Evolutionary conservation across 2,797 vertebrate genomes (phyloP).

Genomic region (Schizopygopsis malacanthus): DNA sequence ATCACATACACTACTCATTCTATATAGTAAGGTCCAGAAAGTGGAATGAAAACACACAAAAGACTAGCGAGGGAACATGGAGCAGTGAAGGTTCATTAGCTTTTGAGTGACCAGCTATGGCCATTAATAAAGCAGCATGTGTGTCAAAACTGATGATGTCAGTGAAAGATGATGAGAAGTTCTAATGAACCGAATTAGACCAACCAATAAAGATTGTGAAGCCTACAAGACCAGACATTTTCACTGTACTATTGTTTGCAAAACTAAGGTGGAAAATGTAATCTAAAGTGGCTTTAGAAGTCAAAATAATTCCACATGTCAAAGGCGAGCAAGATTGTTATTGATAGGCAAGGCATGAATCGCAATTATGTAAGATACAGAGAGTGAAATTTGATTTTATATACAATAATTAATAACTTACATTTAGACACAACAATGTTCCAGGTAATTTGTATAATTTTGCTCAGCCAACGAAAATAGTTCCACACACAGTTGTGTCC

Average conservation of each 20-base stretch:
- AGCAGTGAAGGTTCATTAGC: not conserved
- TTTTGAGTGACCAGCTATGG: constrained; percentile 4
- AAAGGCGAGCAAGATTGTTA: not conserved
- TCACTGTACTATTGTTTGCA: not conserved
- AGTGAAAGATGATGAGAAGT: constrained; percentile 8
- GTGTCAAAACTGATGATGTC: constrained; percentile 36
- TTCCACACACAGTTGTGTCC: not conserved
- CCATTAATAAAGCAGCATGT: constrained; percentile 35
- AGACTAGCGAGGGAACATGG: not conserved
- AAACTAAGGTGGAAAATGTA: not conserved
- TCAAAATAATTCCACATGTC: not conserved
- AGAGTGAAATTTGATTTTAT: not conserved
- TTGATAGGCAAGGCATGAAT: not conserved
- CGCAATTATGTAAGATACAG: not conserved
- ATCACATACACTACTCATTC: not conserved
- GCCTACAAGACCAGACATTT: not conserved
- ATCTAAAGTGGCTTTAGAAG: not conserved
- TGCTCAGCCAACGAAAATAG: not conserved
- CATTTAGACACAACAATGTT: not conserved
- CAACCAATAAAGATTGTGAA: not conserved
- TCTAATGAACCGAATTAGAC: constrained; percentile 41
- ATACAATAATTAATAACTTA: not conserved
- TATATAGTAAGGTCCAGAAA: not conserved
- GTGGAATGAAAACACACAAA: not conserved
- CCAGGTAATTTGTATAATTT: not conserved